These are phyloP conservation scores for Antedon mediterranea DNA, from an alignment of 53 echinoderm and acorn worm species.

Conservation along the genomic window DNA sequence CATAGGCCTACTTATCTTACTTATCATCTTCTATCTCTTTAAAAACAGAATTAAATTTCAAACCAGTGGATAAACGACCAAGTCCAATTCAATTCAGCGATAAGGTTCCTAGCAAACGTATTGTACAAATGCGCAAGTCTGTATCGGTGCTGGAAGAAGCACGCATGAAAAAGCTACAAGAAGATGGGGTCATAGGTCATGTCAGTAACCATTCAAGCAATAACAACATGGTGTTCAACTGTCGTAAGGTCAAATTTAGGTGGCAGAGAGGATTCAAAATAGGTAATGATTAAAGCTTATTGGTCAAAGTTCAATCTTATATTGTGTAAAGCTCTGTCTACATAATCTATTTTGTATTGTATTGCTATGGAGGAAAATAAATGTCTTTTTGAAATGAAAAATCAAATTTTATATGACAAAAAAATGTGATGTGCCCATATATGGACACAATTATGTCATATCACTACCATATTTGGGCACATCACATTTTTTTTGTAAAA, in stretches of 20 bases:
- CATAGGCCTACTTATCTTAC: no score
- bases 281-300: conserved; percentile 22
- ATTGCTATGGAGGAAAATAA: no score
- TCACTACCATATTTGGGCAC: no score
- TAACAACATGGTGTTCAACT: conserved; percentile 69
- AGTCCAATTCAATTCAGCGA: conserved; percentile 2
- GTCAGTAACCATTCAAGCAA: conserved; percentile 46
- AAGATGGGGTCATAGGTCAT: conserved; percentile 43
- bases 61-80: neutral
- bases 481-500: no score
- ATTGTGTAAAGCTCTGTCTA: no score
- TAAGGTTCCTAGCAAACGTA: neutral
- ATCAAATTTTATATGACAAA: no score
- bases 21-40: no score
- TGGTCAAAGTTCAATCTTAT: neutral
- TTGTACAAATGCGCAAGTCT: conserved; percentile 13
- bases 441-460: no score
- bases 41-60: neutral
- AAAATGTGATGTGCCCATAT: no score
- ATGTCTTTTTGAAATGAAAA: no score
- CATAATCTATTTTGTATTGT: no score
- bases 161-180: conserved; percentile 47
- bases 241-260: conserved; percentile 94
- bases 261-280: conserved; percentile 99
- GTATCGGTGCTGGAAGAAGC: conserved; percentile 36